Evolutionary conservation across 1,140 invertebrate genomes (phyloP).

Genomic region (Rhopalosiphum maidis): DNA sequence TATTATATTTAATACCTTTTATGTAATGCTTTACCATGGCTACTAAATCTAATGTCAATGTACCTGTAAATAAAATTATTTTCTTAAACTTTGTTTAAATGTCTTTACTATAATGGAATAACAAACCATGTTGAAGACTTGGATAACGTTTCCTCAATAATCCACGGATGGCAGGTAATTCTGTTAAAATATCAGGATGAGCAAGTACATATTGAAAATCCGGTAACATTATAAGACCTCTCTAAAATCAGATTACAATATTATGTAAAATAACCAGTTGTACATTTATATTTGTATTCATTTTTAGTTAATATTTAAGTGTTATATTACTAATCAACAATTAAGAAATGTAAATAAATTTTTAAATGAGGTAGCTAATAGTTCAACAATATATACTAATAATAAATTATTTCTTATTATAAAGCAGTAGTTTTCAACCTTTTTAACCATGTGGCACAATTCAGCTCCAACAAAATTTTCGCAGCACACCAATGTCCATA

Average conservation of each 20-base stretch:
- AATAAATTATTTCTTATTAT: neutral
- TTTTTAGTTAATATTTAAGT: neutral
- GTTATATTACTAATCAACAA: neutral
- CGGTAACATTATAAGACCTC: constrained; percentile 70
- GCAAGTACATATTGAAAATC: constrained; percentile 79
- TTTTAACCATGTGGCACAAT: too few species aligned
- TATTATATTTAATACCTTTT: constrained; percentile 46
- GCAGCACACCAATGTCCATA: too few species aligned
- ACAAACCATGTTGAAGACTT: constrained; percentile 68
- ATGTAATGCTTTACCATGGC: constrained; percentile 46
- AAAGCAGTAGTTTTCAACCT: neutral
- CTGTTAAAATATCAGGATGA: constrained; percentile 78
- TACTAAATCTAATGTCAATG: constrained; percentile 42
- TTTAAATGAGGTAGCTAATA: neutral
- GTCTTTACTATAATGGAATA: neutral
- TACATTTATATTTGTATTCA: neutral
- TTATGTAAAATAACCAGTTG: neutral
- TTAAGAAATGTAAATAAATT: neutral
- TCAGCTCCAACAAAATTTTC: too few species aligned
- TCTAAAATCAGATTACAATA: constrained; percentile 63
- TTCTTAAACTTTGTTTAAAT: neutral
- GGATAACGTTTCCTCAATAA: constrained; percentile 80
- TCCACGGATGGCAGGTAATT: constrained; percentile 75
- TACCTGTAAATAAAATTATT: neutral
- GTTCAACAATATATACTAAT: neutral